Conservation (phyloP, 1,140 invertebrate species). For the Lethocerus indicus region DNA sequence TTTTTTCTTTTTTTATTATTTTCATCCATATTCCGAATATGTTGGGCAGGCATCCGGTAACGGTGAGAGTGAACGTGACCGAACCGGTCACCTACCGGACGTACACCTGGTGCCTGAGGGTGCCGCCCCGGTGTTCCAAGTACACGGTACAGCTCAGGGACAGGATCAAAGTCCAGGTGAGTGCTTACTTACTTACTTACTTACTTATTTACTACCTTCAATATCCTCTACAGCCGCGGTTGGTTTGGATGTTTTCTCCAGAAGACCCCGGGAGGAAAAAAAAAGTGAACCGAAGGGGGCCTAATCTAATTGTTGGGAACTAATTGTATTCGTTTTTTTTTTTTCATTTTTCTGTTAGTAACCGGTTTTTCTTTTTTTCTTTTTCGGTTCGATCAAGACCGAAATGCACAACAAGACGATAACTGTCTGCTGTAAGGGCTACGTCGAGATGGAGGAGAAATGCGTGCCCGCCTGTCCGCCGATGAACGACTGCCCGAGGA, state of each 20-base stretch:
- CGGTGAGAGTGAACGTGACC: constrained; percentile 14
- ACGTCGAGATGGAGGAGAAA: constrained; percentile 14
- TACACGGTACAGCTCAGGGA: constrained; percentile 17
- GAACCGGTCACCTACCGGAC: constrained; percentile 17
- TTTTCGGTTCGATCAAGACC: constrained; percentile 9
- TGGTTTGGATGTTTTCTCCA: no score
- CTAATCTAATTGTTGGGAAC: neutral
- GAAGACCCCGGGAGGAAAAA: no score
- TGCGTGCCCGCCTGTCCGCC: constrained; percentile 17
- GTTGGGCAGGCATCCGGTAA: constrained; percentile 13
- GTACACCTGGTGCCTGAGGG: constrained; percentile 19
- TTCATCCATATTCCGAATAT: neutral
- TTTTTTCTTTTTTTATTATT: no score
- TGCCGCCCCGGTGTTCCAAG: constrained; percentile 20
- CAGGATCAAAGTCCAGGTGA: constrained; percentile 16
- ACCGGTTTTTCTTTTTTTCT: neutral
- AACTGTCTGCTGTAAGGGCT: constrained; percentile 16
- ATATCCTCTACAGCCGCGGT: neutral
- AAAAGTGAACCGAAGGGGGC: neutral
- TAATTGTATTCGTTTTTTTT: neutral
- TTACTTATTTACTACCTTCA: neutral
- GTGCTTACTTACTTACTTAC: neutral
- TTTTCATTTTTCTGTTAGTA: neutral
- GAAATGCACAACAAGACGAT: constrained; percentile 18
- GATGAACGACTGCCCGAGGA: constrained; percentile 12